Conservation (phyloP, 2,888 invertebrate genomes). For the Leptinotarsa peninsularis region DNA sequence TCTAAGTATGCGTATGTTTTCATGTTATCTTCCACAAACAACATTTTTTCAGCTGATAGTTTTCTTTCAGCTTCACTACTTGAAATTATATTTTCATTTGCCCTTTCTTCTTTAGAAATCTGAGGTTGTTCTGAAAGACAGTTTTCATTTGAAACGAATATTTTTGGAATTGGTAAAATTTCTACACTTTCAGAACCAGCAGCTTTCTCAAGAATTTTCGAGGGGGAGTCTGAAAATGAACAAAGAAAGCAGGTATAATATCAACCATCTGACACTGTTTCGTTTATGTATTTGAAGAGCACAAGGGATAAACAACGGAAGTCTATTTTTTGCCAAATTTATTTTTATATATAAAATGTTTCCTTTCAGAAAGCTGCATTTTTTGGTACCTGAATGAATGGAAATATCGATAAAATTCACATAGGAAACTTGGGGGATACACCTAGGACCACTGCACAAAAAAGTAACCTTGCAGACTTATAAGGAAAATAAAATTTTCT, state of each 20-base stretch:
- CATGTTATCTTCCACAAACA: background rate
- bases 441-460: background rate
- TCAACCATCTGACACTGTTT: background rate
- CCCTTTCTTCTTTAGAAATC: background rate
- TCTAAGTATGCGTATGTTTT: conserved; percentile 5
- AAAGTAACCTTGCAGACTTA: background rate
- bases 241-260: background rate
- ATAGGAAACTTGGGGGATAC: conserved; percentile 2
- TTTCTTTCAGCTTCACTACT: background rate
- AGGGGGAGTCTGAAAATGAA: background rate
- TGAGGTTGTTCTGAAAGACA: background rate
- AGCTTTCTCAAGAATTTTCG: background rate
- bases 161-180: background rate
- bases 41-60: background rate
- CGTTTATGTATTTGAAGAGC: conserved; percentile 4
- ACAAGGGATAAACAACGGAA: conserved; percentile 23
- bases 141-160: background rate
- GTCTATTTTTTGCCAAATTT: conserved; percentile 15
- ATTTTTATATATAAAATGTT: background rate
- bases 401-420: conserved; percentile 22
- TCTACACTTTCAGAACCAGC: background rate
- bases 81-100: background rate
- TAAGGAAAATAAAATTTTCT: background rate
- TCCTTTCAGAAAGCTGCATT: conserved; percentile 19
- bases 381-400: conserved; percentile 22